A percentile compares a stretch with the other conserved stretches of the same genome.
These are phyloP conservation scores for Nothoprocta perdicaria DNA, from an alignment of 2,113 vertebrate species.

Conservation along the genomic window DNA sequence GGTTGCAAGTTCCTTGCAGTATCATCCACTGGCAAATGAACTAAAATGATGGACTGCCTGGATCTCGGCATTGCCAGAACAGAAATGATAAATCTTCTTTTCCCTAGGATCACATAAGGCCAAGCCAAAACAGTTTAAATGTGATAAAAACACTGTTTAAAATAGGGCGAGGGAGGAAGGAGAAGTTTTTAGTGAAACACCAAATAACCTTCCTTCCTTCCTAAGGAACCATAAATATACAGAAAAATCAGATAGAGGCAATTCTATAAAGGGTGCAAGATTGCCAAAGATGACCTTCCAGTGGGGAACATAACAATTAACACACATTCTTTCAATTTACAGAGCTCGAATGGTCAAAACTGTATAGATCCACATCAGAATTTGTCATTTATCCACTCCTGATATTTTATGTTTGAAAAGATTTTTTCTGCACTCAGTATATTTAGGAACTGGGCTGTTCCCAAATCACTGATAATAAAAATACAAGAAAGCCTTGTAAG, in stretches of 20 bases:
- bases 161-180: not conserved
- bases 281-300: not conserved
- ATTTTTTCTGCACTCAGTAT: not conserved
- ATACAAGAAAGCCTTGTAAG: not conserved
- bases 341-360: not conserved
- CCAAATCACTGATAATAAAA: not conserved
- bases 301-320: not conserved
- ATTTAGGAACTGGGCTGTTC: not conserved
- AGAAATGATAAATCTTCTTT: not conserved
- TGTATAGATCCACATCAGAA: not conserved
- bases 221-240: not conserved
- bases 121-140: not conserved
- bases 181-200: not conserved
- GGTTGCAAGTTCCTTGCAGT: not conserved
- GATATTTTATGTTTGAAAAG: not conserved
- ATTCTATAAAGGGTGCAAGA: not conserved
- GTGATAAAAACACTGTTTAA: not conserved
- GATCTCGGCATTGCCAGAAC: not conserved
- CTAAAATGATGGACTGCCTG: not conserved
- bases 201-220: not conserved
- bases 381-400: not conserved
- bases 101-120: not conserved
- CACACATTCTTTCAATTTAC: not conserved
- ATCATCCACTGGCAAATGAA: not conserved
- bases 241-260: not conserved